Base-by-base conservation (phyloP, 2,888 invertebrate species). In the Galeruca laticollis region DNA sequence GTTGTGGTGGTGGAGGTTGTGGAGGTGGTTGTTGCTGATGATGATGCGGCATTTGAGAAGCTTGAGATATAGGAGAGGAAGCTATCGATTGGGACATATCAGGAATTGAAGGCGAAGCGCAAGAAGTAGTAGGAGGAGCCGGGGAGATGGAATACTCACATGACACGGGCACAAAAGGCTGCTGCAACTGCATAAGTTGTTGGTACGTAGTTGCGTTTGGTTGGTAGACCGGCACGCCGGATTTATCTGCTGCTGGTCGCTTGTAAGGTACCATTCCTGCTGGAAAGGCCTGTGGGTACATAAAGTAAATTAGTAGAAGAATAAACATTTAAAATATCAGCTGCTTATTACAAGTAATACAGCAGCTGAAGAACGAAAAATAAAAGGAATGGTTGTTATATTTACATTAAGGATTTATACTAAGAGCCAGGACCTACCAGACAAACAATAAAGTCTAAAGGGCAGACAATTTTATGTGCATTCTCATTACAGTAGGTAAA, bases 91-190 rank as follows among this genome's bases (percentile, higher is more conserved):
- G 87, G 66, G 80, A 79, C 74, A 80, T 79, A 77, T 79, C 80
- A 74, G 80, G 80, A 66, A 73, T 68, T 78, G 87, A 80, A 78
- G 79, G 76, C 81, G 83, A 78, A 82, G 81, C 80, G 79, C 78
- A 76, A 70, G 79, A 78, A 68, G 77, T 68, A 59, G 80, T 79
- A 63, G 85, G 86, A 82, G 86, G 84, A 85, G 90, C 89, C 87
- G 90, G 90, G 87, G 91, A 90, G 88, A 89, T 90, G 89, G 91
- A 90, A 93, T 94, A 96, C 96, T 97, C 96, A 97, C 96, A 97
- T 94, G 97, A 96, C 90, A 96, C 96, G 92, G 96, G 96, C 92
- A 96, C 96, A 90, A 95, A 96, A 87, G 96, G 96, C 92, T 96
- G 95, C 89, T 93, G 91, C 84, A 95, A 91, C 90, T 95, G 95